Evolutionary conservation across 2,888 invertebrate species (phyloP).

Genomic region (Eristalis arbustorum): DNA sequence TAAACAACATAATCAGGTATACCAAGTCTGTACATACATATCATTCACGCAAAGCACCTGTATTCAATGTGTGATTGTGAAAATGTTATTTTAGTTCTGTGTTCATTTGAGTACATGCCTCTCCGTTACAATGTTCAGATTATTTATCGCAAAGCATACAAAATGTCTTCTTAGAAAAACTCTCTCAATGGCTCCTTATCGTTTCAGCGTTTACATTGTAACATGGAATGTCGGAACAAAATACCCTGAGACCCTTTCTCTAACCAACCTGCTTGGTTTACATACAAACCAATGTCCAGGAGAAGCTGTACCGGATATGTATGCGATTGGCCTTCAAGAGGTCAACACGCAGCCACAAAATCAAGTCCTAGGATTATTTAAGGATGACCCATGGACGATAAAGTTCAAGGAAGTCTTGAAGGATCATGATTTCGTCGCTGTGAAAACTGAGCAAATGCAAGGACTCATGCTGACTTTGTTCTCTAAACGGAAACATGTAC

Average conservation of each 20-base stretch:
- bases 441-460: conserved; percentile 90
- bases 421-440: conserved; percentile 86
- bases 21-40: too few species aligned
- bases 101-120: too few species aligned
- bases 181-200: background rate
- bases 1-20: too few species aligned
- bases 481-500: conserved; percentile 88
- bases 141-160: background rate
- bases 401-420: conserved; percentile 86
- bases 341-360: conserved; percentile 93
- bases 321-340: conserved; percentile 93
- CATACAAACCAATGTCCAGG: conserved; percentile 83
- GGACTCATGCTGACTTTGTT: conserved; percentile 91
- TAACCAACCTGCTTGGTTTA: conserved; percentile 86
- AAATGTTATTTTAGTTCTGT: too few species aligned
- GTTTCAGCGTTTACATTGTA: conserved; percentile 84
- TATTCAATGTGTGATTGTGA: too few species aligned
- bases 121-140: too few species aligned
- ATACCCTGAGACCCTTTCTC: conserved; percentile 86
- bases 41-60: too few species aligned
- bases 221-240: conserved; percentile 96
- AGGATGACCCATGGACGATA: conserved; percentile 92
- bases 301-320: conserved; percentile 89
- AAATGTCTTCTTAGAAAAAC: background rate
- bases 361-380: conserved; percentile 89